These are phyloP conservation scores for Parauchenoglanis ngamensis DNA, from an alignment of 2,797 vertebrate species.

Conservation along the genomic window DNA sequence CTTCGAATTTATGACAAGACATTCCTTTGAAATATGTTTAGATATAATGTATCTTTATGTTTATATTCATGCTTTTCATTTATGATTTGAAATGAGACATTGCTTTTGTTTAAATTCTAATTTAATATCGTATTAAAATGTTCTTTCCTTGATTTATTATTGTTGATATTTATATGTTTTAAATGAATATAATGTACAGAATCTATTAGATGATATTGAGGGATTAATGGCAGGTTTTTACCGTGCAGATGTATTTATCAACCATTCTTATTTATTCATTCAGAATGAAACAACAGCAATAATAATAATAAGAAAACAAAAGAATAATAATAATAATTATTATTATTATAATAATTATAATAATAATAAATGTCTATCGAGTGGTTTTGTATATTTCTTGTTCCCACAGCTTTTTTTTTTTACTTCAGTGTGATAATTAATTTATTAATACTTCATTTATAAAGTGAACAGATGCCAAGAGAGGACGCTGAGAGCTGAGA, in stretches of 20 bases:
- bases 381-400: neutral
- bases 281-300: neutral
- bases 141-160: neutral
- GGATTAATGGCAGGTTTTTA: neutral
- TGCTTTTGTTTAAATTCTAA: neutral
- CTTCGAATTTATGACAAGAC: neutral
- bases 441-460: constrained; percentile 1
- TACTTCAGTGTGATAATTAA: neutral
- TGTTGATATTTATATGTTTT: neutral
- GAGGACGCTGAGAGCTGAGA: neutral
- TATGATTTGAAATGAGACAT: neutral
- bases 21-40: neutral
- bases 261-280: neutral
- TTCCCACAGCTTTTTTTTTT: neutral
- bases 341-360: neutral
- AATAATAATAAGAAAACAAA: neutral
- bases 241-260: neutral
- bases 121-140: neutral
- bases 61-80: neutral
- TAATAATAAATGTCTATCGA: neutral
- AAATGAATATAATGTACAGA: neutral
- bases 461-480: constrained; percentile 7
- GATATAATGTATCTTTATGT: neutral
- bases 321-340: neutral
- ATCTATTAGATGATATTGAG: neutral